phyloP scores from a whole-genome alignment of 2,797 vertebrate genomes.

The Chromobotia macracanthus region DNA sequence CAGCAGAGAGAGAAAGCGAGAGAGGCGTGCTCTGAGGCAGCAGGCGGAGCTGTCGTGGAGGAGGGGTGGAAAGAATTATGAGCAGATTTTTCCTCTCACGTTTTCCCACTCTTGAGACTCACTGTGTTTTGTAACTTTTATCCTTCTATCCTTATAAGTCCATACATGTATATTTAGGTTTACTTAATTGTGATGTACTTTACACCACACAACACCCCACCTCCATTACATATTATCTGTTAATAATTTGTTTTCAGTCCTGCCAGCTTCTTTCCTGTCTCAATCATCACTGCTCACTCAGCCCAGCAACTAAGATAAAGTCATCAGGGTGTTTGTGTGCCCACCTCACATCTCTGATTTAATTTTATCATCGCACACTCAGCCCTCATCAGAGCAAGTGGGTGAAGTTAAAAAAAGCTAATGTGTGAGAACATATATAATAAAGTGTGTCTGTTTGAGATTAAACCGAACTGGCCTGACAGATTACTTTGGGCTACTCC shows the following conservation, averaged over 20 bases:
- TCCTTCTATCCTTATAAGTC: constrained; percentile 1
- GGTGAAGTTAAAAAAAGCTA: background rate
- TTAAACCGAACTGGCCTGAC: background rate
- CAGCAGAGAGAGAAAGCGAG: background rate
- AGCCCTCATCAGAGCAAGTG: background rate
- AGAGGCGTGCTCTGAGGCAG: constrained; percentile 13
- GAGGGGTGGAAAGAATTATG: constrained; percentile 16
- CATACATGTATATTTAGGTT: background rate
- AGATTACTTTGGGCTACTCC: too few species aligned
- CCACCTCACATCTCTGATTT: background rate
- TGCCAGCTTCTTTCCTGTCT: background rate
- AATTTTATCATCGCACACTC: background rate
- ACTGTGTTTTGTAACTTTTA: constrained; percentile 3
- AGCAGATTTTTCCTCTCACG: constrained; percentile 42
- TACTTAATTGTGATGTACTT: background rate
- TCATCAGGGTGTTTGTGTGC: background rate
- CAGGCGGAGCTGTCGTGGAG: constrained; percentile 8
- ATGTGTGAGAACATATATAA: too few species aligned
- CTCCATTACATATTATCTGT: background rate
- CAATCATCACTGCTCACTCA: background rate
- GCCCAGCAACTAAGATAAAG: constrained; percentile 3
- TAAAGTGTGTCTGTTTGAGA: background rate
- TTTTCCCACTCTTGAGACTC: constrained; percentile 17
- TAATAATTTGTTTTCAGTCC: background rate
- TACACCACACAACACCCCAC: background rate